Percentiles rank a stretch among this genome's conserved stretches.
Conservation (phyloP, 2,888 invertebrate genomes). For the Machimus atricapillus region DNA sequence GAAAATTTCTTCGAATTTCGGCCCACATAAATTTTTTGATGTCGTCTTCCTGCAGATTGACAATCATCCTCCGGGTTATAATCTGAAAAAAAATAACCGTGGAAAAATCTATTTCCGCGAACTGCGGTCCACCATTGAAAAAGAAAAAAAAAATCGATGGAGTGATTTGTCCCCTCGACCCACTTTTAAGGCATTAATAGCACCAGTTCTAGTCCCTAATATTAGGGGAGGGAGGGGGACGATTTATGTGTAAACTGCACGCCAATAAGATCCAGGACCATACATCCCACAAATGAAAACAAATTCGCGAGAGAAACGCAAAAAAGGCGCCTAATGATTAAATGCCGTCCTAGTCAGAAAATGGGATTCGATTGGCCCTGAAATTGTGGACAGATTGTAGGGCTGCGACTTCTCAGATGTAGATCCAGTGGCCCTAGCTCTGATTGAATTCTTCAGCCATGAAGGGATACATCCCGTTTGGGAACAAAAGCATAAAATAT, state of each 20-base stretch:
- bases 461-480: background rate
- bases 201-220: background rate
- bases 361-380: background rate
- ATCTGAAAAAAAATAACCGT: background rate
- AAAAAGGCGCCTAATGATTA: background rate
- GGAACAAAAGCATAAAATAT: background rate
- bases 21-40: background rate
- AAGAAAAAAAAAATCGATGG: background rate
- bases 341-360: background rate
- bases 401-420: background rate
- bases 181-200: background rate
- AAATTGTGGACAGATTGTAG: background rate
- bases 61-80: background rate
- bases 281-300: background rate
- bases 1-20: background rate
- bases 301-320: background rate
- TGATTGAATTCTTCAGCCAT: background rate
- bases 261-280: background rate
- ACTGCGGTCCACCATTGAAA: background rate
- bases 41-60: background rate
- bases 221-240: background rate
- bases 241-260: background rate
- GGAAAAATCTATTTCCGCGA: background rate
- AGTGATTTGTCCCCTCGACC: background rate
- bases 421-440: background rate